A percentile compares a stretch with the other conserved stretches of the same genome.
Conservation (phyloP, 2,797 vertebrate genomes). For the Leucoraja ocellata region DNA sequence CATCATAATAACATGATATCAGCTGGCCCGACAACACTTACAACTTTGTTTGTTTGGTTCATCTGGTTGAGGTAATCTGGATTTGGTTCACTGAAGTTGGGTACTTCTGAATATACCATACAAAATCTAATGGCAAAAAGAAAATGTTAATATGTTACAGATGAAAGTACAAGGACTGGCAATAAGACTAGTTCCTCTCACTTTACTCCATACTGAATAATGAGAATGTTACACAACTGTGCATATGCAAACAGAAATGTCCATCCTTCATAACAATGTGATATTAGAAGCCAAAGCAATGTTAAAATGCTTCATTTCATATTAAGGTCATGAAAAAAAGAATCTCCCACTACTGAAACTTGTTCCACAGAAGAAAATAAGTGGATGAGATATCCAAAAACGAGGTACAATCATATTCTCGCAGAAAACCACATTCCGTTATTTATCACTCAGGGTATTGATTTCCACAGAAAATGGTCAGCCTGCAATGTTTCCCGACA, state of each 20-base stretch:
- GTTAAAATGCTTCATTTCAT: not conserved
- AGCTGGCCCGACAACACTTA: conserved; percentile 54
- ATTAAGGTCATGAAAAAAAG: not conserved
- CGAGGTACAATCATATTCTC: not conserved
- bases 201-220: not conserved
- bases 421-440: not conserved
- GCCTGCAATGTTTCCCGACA: not conserved
- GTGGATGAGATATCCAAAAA: not conserved
- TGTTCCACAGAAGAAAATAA: not conserved
- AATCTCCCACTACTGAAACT: not conserved
- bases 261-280: not conserved
- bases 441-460: not conserved
- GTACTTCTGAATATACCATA: conserved; percentile 98
- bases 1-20: not conserved
- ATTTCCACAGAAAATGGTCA: not conserved
- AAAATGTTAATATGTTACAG: conserved; percentile 34
- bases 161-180: not conserved
- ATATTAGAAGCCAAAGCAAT: no score
- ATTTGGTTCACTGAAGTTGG: conserved; percentile 97
- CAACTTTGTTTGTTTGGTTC: conserved; percentile 77
- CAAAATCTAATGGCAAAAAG: conserved; percentile 75
- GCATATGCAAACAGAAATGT: not conserved
- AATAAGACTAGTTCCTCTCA: not conserved
- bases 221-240: not conserved
- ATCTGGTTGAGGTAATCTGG: conserved; percentile 70